Evolutionary conservation across 1,140 invertebrate species (phyloP).

Genomic region (Diabrotica undecimpunctata): DNA sequence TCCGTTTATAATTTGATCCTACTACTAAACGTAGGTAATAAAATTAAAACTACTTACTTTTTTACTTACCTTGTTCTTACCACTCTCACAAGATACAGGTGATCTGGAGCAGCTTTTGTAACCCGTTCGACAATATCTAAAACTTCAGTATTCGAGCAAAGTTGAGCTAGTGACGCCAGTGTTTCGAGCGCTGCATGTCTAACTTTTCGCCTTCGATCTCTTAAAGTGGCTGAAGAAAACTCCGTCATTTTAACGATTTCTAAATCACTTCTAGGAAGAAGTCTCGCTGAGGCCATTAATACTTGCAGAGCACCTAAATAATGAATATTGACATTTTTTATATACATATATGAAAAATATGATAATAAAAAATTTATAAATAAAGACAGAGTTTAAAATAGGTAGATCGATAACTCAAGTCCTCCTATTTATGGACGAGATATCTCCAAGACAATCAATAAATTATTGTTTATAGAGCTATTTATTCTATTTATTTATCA

Average conservation of each 20-base stretch:
- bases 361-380: not conserved
- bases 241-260: constrained; percentile 61
- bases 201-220: constrained; percentile 68
- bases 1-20: too few relatives aligned
- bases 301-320: constrained; percentile 66
- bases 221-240: constrained; percentile 56
- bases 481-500: too few relatives aligned
- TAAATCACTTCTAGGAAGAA: constrained; percentile 78
- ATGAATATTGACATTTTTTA: constrained; percentile 5
- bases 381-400: constrained; percentile 2
- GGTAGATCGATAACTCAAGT: constrained; percentile 4
- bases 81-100: constrained; percentile 50
- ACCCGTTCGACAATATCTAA: constrained; percentile 51
- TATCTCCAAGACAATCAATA: not conserved
- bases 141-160: constrained; percentile 56
- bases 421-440: not conserved
- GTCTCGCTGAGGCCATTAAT: constrained; percentile 70
- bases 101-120: constrained; percentile 47
- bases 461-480: too few relatives aligned
- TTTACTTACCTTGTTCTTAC: constrained; percentile 48
- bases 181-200: constrained; percentile 78
- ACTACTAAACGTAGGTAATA: too few relatives aligned
- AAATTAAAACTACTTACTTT: too few relatives aligned
- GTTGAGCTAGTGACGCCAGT: constrained; percentile 71
- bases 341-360: not conserved